Base-by-base conservation (phyloP, 2,888 invertebrate genomes). In the Drosophila phalerata region DNA sequence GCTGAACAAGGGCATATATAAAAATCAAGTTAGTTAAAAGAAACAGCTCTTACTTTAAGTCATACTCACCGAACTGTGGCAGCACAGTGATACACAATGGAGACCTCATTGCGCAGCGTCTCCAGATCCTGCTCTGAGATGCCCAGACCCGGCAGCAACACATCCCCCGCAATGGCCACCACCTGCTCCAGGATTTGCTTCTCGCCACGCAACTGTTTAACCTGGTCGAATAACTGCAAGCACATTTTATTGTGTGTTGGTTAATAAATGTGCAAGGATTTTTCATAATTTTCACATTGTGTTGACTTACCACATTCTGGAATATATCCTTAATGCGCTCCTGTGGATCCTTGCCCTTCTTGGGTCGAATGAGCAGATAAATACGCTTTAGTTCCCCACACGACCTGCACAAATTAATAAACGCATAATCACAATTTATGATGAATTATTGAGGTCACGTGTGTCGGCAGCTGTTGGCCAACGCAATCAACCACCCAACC, bases 1-100 rank as follows among this genome's bases (percentile, higher is more conserved):
- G 83, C 95, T 94, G 49, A 6, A 11, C 3, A 2, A 2, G 5
- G 10, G 17, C 1, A 22, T 9, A 8, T 9, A 1, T 37, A 13
- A 8, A 13, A 8, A 25, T 25, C 9, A 19, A n/a, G 8, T 38
- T 28, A 38, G 15, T 15, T 3, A 22, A 3, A 22, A 22, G 22
- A 22, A 4, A 11, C n/a, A 38, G 10, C n/a, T 34, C 1, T 17
- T 3, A 1, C 5, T 34, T 3, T 2, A 8, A 19, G 8, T 6
- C 8, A n/a, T 17, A 58, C 78, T 79, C 65, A 92, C 92, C 96
- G 94, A 67, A 96, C 94, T 15, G 95, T 95, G 2, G 96, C 96
- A 2, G 96, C 96, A 65, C 95, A 94, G 89, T 99, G 99, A 90
- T 97, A 96, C n/a, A 99, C 96, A 40, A 98, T 94, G 56, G 96